Base-by-base conservation (phyloP, 2,113 vertebrate species). In the Gallinago jamesoni region DNA sequence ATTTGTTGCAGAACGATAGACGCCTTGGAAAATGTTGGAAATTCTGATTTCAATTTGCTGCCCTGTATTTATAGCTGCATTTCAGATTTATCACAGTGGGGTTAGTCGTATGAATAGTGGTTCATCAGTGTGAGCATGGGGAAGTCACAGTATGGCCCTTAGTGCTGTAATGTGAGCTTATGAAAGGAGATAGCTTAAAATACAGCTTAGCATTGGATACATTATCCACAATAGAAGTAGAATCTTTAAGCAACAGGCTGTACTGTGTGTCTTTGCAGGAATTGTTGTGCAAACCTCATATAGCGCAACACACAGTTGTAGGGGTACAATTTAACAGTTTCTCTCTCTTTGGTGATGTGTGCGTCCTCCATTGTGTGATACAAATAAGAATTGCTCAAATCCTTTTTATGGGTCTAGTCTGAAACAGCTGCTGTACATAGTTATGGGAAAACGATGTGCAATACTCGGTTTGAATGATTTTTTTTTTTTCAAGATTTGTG, bases 151-250 rank as follows among this genome's bases (percentile, higher is more conserved):
- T 80, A 23, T 14, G 33, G 53, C 66, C 83, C 33, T 91, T 60
- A 64, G 30, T 79, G 72, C 57, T 43, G 24, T 91, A 87, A 92
- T 83, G 41, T 24, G 45, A 93, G 33, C 8, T 89, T 91, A 60
- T 63, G 80, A 86, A 48, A 85, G 79, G 67, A 83, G 56, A 66
- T 84, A 41, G 84, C 87, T 77, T 77, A 37, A 90, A 95, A 68
- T 43, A 77, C 47, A 63, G 47, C 33, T 84, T 47, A 75, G 45
- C 37, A n/a, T 82, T 88, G 77, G 73, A 83, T 87, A 88, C 84
- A 86, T 91, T 90, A 93, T 96, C 95, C 85, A 82, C 77, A 87
- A 48, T 18, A 72, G 88, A 68, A 86, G 80, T 33, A 92, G 89
- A 70, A 74, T 52, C 88, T 82, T 90, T 78, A 92, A 84, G 52